Evolutionary conservation across 2,888 invertebrate genomes (phyloP).

Genomic region (Cryptocheilus praepositus): DNA sequence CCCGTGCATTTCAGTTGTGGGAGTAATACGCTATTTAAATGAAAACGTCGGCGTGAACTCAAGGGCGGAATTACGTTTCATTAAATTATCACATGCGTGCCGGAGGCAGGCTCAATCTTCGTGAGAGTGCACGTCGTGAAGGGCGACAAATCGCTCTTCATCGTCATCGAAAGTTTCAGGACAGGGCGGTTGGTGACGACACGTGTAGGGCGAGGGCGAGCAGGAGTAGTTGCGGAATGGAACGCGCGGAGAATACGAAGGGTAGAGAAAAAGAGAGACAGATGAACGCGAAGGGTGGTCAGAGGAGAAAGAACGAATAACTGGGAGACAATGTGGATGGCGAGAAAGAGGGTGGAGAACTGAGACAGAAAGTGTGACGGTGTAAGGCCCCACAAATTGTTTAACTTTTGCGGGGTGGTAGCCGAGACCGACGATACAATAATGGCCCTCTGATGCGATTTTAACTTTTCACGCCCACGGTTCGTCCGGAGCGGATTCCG

Average conservation of each 20-base stretch:
- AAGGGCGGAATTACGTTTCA: constrained; percentile 8
- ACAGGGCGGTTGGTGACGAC: constrained; percentile 44
- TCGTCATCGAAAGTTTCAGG: constrained; percentile 59
- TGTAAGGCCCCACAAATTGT: constrained; percentile 60
- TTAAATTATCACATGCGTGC: constrained; percentile 23
- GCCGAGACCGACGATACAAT: constrained; percentile 61
- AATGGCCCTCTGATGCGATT: constrained; percentile 64
- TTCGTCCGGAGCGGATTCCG: constrained; percentile 47
- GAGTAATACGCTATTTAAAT: too few species aligned
- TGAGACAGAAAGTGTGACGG: constrained; percentile 27
- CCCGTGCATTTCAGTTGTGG: too few species aligned
- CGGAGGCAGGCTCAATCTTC: constrained; percentile 28
- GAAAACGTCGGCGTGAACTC: not conserved
- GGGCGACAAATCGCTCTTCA: constrained; percentile 61
- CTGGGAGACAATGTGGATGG: constrained; percentile 1
- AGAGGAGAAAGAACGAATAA: constrained; percentile 8
- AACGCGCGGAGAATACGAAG: constrained; percentile 8
- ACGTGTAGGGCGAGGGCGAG: constrained; percentile 42
- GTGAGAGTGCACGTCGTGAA: constrained; percentile 28
- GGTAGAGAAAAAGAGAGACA: constrained; percentile 2
- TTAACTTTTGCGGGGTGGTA: constrained; percentile 58
- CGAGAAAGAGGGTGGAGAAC: constrained; percentile 6
- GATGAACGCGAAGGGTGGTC: not conserved
- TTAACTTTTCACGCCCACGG: constrained; percentile 60
- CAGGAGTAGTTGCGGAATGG: constrained; percentile 23